A percentile compares a stretch with the other conserved stretches of the same genome.
Conservation (phyloP, 1,140 invertebrate species). For the Gonatopus flavifemur region DNA sequence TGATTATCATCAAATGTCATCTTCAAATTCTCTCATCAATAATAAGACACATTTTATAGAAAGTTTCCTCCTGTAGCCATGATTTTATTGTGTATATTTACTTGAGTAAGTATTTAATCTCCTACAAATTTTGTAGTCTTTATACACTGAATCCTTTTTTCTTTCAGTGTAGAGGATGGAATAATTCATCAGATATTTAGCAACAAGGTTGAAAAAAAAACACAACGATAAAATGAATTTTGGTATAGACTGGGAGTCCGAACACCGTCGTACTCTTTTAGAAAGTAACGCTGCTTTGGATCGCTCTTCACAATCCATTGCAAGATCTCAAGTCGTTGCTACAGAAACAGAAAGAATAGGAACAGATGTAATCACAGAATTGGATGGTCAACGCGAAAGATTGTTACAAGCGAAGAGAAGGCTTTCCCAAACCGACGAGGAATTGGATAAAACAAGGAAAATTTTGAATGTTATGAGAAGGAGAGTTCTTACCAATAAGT, state of each 20-base stretch:
- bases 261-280: conserved; percentile 59
- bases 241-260: conserved; percentile 55
- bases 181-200: no score
- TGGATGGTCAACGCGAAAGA: conserved; percentile 66
- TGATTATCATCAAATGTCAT: no score
- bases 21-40: no score
- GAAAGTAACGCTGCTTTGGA: conserved; percentile 64
- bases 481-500: conserved; percentile 69
- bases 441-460: conserved; percentile 62
- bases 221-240: no score
- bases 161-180: no score
- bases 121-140: no score
- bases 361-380: conserved; percentile 71
- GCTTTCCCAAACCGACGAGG: conserved; percentile 65
- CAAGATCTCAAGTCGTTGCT: conserved; percentile 71
- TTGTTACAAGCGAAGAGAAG: conserved; percentile 64
- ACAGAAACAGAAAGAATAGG: conserved; percentile 79
- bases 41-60: no score
- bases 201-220: no score
- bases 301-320: conserved; percentile 67
- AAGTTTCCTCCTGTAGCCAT: no score
- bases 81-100: no score
- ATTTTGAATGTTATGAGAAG: conserved; percentile 65
- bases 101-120: no score
- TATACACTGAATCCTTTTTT: no score